A percentile compares a stretch with the other conserved stretches of the same genome.
phyloP scores from a whole-genome alignment of 2,888 invertebrate species.

The Parnassius orleans region DNA sequence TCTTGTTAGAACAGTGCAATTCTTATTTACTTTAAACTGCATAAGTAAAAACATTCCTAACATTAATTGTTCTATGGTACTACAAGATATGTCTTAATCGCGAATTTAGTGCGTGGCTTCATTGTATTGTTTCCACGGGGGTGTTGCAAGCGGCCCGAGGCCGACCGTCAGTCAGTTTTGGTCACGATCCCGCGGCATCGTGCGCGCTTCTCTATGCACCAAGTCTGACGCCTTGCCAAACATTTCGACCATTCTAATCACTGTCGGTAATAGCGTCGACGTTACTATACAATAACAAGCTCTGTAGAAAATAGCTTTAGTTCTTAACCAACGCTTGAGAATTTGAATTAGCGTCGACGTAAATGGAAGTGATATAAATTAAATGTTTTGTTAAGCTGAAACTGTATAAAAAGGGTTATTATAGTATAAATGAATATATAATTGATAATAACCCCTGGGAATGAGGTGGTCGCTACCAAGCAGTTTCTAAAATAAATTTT shows the following conservation, averaged over 20 bases:
- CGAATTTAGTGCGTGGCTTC: slow-evolving; percentile 62
- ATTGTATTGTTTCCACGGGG: slow-evolving; percentile 59
- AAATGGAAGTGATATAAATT: too few relatives aligned
- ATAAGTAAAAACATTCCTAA: slow-evolving; percentile 2
- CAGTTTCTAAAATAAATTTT: too few relatives aligned
- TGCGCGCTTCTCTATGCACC: slow-evolving; percentile 42
- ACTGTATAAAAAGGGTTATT: too few relatives aligned
- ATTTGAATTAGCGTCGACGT: not conserved
- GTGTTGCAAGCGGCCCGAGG: slow-evolving; percentile 69
- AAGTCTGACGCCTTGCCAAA: slow-evolving; percentile 45
- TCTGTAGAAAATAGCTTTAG: not conserved
- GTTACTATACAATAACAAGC: slow-evolving; percentile 15
- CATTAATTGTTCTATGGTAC: slow-evolving; percentile 14
- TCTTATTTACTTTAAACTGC: too few relatives aligned
- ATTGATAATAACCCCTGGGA: too few relatives aligned
- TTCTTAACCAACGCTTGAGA: slow-evolving; percentile 1
- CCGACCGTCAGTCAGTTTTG: slow-evolving; percentile 57
- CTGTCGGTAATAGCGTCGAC: slow-evolving; percentile 5
- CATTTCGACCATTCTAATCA: slow-evolving; percentile 31
- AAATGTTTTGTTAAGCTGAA: too few relatives aligned
- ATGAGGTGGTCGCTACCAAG: too few relatives aligned
- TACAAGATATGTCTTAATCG: slow-evolving; percentile 62
- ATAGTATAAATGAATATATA: too few relatives aligned
- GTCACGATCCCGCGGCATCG: slow-evolving; percentile 65
- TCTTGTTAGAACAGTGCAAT: too few relatives aligned